phyloP scores from a whole-genome alignment of 2,113 vertebrate species.

The Festucalex cinctus region DNA sequence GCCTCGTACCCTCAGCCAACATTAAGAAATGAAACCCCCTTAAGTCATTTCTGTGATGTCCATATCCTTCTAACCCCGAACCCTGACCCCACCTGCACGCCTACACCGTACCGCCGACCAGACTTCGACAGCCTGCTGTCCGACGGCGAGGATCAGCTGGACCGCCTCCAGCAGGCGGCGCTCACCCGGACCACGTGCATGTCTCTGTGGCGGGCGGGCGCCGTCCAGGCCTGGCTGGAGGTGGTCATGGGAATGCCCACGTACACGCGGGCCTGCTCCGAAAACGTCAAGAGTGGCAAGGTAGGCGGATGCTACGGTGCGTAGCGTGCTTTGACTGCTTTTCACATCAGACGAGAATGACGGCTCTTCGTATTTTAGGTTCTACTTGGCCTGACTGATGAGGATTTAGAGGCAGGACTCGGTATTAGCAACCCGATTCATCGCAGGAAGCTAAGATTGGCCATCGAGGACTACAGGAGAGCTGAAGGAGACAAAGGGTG shows the following conservation, averaged over 20 bases:
- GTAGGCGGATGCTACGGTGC: slow-evolving; percentile 53
- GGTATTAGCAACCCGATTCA: slow-evolving; percentile 80
- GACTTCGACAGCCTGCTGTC: slow-evolving; percentile 81
- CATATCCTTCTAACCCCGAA: slow-evolving; percentile 45
- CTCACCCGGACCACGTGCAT: slow-evolving; percentile 79
- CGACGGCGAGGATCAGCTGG: slow-evolving; percentile 81
- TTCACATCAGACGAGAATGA: background rate
- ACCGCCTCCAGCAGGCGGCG: slow-evolving; percentile 81
- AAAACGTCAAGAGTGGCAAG: slow-evolving; percentile 87
- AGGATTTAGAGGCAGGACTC: slow-evolving; percentile 79
- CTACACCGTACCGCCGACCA: slow-evolving; percentile 53
- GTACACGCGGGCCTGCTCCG: slow-evolving; percentile 77
- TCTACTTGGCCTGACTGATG: slow-evolving; percentile 80
- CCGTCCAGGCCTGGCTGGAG: slow-evolving; percentile 86
- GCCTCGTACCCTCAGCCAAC: background rate
- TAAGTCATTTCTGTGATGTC: slow-evolving; percentile 40
- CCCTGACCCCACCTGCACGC: slow-evolving; percentile 46
- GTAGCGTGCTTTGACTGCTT: background rate
- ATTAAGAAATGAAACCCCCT: slow-evolving; percentile 16
- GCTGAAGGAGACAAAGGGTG: slow-evolving; percentile 79
- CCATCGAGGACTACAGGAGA: slow-evolving; percentile 83
- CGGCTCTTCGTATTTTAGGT: slow-evolving; percentile 67
- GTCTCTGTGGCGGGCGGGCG: slow-evolving; percentile 82
- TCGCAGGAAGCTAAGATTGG: slow-evolving; percentile 81
- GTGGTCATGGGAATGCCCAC: slow-evolving; percentile 89